Conservation (phyloP, 2,888 invertebrate genomes). For the Cantharis rufa region DNA sequence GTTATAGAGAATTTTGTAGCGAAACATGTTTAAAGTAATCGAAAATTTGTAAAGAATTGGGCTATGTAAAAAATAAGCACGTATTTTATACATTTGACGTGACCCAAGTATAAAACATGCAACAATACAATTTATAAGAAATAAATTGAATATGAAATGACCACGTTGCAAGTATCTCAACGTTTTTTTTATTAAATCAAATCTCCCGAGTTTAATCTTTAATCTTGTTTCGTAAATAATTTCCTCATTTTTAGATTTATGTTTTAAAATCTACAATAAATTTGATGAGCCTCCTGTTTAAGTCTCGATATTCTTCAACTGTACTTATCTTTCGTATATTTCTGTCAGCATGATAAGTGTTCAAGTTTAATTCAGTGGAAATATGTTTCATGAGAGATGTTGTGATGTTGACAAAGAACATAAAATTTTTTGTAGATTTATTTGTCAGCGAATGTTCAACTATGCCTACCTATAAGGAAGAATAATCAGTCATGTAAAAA, state of each 20-base stretch:
- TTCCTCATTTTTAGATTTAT: background rate
- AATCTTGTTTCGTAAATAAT: background rate
- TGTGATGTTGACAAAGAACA: constrained; percentile 14
- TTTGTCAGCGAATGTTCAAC: background rate
- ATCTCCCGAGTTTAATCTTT: background rate
- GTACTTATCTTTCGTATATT: constrained; percentile 5
- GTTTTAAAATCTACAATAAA: background rate
- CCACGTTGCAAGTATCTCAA: background rate
- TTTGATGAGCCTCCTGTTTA: background rate
- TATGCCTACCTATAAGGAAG: background rate
- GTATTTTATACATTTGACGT: constrained; percentile 6
- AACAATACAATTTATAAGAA: constrained; percentile 14
- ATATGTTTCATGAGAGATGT: constrained; percentile 14
- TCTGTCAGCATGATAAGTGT: constrained; percentile 17
- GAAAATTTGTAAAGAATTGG: background rate
- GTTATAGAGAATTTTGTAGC: background rate
- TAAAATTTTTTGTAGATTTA: background rate
- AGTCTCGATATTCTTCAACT: background rate
- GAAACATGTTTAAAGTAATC: background rate
- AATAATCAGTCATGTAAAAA: background rate
- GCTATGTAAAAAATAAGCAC: background rate
- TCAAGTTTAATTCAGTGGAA: constrained; percentile 18
- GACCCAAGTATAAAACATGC: constrained; percentile 11
- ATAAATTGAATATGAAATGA: background rate
- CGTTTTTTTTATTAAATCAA: background rate